These are phyloP conservation scores for Octodon degus DNA, from an alignment of 2,113 vertebrate species.

Conservation along the genomic window DNA sequence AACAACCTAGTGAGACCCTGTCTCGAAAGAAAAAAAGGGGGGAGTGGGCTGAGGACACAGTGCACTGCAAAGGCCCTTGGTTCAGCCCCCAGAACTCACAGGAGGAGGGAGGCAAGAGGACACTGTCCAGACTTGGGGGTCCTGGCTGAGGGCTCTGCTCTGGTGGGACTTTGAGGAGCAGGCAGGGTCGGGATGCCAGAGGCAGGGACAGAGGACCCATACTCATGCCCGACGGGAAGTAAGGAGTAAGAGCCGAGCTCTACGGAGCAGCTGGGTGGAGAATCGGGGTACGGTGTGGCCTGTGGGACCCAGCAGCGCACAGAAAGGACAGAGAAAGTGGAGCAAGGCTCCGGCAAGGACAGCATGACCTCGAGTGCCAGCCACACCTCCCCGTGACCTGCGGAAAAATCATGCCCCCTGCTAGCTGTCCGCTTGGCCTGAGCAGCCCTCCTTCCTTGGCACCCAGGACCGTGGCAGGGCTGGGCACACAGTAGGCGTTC, in stretches of 20 bases:
- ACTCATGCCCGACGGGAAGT: background rate
- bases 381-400: too few relatives aligned
- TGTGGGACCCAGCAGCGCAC: background rate
- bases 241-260: background rate
- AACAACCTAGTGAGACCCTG: background rate
- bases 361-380: background rate
- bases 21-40: background rate
- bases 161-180: background rate
- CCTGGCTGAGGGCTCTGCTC: fast-evolving
- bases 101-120: background rate
- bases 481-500: background rate
- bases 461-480: background rate
- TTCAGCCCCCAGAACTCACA: background rate
- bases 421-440: background rate
- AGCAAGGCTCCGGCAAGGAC: background rate
- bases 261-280: background rate
- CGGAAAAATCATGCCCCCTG: background rate
- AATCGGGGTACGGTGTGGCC: fast-evolving
- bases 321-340: background rate
- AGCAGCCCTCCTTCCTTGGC: background rate
- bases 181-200: background rate
- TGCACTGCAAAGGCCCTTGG: background rate
- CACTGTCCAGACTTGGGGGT: background rate
- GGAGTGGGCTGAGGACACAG: background rate
- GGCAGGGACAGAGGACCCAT: background rate